A percentile compares a stretch with the other conserved stretches of the same genome.
These are phyloP conservation scores for Marasmarcha lunaedactyla DNA, from an alignment of 2,888 invertebrate genomes.

Conservation along the genomic window DNA sequence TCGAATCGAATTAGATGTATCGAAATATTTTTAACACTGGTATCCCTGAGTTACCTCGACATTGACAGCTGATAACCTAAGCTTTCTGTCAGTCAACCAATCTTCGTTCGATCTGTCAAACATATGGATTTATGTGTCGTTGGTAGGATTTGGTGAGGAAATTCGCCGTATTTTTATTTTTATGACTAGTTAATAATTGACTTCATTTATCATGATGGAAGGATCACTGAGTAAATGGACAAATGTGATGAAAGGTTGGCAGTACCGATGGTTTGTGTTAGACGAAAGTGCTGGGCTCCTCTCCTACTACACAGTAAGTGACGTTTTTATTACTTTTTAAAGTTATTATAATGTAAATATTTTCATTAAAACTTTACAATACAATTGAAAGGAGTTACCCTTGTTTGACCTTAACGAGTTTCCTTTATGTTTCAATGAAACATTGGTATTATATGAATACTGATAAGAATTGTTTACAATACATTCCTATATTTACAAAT, in stretches of 20 bases:
- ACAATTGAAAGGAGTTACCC: too few relatives aligned
- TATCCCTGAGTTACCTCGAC: too few relatives aligned
- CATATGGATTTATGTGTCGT: slow-evolving; percentile 55
- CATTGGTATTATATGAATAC: too few relatives aligned
- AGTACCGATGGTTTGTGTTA: slow-evolving; percentile 98
- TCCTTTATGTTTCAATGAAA: too few relatives aligned
- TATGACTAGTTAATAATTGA: slow-evolving; percentile 41
- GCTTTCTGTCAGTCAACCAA: background rate
- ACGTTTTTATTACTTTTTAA: slow-evolving; percentile 28
- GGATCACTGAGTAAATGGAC: slow-evolving; percentile 97
- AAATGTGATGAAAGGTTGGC: slow-evolving; percentile 99
- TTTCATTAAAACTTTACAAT: too few relatives aligned
- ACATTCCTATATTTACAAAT: too few relatives aligned
- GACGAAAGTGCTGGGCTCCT: slow-evolving; percentile 96
- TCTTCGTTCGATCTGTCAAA: slow-evolving; percentile 30
- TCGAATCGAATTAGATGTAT: too few relatives aligned
- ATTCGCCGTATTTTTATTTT: slow-evolving; percentile 48
- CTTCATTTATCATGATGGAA: slow-evolving; percentile 77
- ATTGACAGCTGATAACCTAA: too few relatives aligned
- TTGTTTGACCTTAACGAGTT: too few relatives aligned
- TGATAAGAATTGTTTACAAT: too few relatives aligned
- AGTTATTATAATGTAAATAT: slow-evolving; percentile 6
- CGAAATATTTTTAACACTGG: too few relatives aligned
- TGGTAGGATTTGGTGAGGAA: slow-evolving; percentile 35
- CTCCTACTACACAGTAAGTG: slow-evolving; percentile 96